Evolutionary conservation across 2,888 invertebrate species (phyloP), one percentile per base, ranked within the genome.

Genomic region (Eupeodes latifasciatus): DNA sequence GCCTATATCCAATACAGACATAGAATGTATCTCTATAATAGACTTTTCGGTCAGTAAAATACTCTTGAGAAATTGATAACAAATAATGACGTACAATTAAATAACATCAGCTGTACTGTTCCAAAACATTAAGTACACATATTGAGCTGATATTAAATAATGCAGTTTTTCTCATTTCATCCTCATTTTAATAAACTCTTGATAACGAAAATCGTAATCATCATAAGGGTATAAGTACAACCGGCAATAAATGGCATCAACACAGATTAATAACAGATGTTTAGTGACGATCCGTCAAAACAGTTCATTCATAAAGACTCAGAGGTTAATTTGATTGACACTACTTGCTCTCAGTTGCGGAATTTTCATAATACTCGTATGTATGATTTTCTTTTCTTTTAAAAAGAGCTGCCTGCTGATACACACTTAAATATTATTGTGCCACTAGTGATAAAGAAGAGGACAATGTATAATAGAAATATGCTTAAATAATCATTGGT

Each of bases 311-410:
- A 85, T 84, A 77, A 72, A 40, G 4, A 77, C 78, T 34, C 27
- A 82, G 80, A 86, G 89, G 89, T 89, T 86, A 89, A 89, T 81
- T 89, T 84, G 81, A 86, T 89, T 89, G 84, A 89, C 89, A 86
- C 49, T 80, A 86, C 49, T 80, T 66, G 55, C 44, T 86, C 44
- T 86, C 53, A 85, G 76, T 51, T 83, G 66, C 47, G 57, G 44
- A 79, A 76, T 79, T 78, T 75, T 69, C 69, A 64, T 75, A 44
- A 9, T n/a, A 19, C 19, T 19, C 19, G 19, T 19, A 51, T 67
- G 67, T 67, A n/a, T 53, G 40, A 7, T 40, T 40, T 40, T 40
- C 5, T 40, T 40, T 40, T 40, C 6, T 40, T 40, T 40, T 40
- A 40, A 7, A 40, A 57, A 67, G 47, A 75, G 66, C 71, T 71